Evolutionary conservation across 2,888 invertebrate genomes (phyloP).

Genomic region (Tetropium fuscum): DNA sequence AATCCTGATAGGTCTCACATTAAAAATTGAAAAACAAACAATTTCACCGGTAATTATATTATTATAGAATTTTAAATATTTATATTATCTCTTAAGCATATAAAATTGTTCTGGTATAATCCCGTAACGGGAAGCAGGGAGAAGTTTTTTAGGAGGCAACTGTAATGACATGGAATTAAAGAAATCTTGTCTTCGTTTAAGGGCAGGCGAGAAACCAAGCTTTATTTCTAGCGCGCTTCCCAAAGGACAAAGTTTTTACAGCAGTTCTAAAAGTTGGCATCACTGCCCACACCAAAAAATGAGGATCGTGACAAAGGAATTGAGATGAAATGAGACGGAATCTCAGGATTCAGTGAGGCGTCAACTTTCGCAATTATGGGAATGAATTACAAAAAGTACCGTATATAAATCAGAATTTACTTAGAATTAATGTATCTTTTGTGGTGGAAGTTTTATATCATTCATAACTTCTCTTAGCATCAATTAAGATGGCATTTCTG

Average conservation of each 20-base stretch:
- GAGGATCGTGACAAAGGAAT: conserved; percentile 61
- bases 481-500: conserved; percentile 10
- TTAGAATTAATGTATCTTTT: conserved; percentile 41
- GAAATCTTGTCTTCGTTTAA: conserved; percentile 53
- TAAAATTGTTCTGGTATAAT: too few species aligned
- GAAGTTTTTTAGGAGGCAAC: conserved; percentile 24
- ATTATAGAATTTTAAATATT: too few species aligned
- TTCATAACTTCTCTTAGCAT: conserved; percentile 46
- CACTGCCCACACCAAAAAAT: conserved; percentile 57
- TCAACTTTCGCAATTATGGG: conserved; percentile 62
- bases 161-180: conserved; percentile 53
- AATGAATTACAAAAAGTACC: conserved; percentile 58
- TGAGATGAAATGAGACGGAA: conserved; percentile 61
- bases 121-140: conserved; percentile 28
- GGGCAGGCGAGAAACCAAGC: conserved; percentile 55
- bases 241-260: conserved; percentile 61
- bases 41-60: too few species aligned
- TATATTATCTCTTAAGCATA: too few species aligned
- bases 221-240: conserved; percentile 58
- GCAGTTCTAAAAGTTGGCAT: conserved; percentile 59
- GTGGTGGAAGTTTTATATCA: conserved; percentile 37
- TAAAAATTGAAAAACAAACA: too few species aligned
- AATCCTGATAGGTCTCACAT: too few species aligned
- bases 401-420: conserved; percentile 53
- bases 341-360: conserved; percentile 57